These are phyloP conservation scores for Eupithecia centaureata DNA, from an alignment of 2,888 invertebrate species.

Conservation along the genomic window DNA sequence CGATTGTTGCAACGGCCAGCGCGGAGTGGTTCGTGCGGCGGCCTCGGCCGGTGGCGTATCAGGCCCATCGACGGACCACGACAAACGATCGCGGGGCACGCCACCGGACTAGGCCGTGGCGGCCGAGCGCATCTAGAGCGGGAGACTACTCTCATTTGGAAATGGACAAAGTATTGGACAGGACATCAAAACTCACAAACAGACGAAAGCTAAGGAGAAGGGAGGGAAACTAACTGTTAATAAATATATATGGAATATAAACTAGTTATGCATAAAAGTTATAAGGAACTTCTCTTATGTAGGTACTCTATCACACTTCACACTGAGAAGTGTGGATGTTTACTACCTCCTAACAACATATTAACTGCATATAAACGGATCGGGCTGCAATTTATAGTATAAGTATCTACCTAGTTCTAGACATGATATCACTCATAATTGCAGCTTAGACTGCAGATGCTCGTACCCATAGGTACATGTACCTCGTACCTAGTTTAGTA, in stretches of 20 bases:
- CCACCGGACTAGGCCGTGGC: conserved; percentile 44
- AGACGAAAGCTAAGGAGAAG: neutral
- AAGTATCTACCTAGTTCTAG: neutral
- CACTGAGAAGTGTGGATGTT: neutral
- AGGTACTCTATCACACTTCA: neutral
- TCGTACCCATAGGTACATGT: too few relatives aligned
- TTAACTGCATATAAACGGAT: too few relatives aligned
- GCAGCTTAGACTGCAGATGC: too few relatives aligned
- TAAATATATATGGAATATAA: too few relatives aligned
- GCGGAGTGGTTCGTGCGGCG: neutral
- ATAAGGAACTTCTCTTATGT: too few relatives aligned
- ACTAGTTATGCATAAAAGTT: too few relatives aligned
- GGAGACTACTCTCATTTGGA: conserved; percentile 10
- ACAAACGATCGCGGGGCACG: conserved; percentile 60
- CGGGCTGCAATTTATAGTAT: neutral
- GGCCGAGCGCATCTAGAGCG: conserved; percentile 21
- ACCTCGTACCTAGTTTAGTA: too few relatives aligned
- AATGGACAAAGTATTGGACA: neutral
- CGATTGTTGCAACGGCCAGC: conserved; percentile 34
- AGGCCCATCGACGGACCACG: conserved; percentile 36
- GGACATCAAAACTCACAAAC: neutral
- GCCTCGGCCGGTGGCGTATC: conserved; percentile 26
- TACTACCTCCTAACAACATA: neutral
- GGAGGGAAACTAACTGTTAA: too few relatives aligned
- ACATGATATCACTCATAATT: too few relatives aligned